Base-by-base conservation (phyloP, 2,888 invertebrate genomes). In the Odontomyia ornata region DNA sequence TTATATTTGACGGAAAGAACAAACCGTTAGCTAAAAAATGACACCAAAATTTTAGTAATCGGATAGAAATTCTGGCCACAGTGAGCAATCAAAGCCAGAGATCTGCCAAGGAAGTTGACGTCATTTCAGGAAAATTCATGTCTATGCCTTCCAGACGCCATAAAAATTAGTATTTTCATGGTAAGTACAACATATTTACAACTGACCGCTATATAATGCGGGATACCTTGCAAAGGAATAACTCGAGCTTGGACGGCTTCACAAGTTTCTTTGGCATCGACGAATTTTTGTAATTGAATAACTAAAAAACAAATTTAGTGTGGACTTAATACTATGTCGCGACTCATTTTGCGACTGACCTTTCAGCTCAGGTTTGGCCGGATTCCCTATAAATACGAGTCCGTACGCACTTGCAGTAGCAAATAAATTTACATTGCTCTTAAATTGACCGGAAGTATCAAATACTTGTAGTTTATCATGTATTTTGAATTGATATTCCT, bases 401-500 rank as follows among this genome's bases (percentile, higher is more conserved):
- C 94, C 95, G 88, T 92, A 93, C 83, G 91, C 92, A 83, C 92
- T 93, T 36, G 94, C 92, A 75, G 90, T 88, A 0, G 93, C 90
- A 36, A 96, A 85, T 75, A 95, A 88, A 84, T 89, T 90, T 71
- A 89, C 88, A 81, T 91, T 88, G 83, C 88, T 86, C 78, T 88
- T 87, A 0, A 88, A 84, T 9, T 88, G 84, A 21, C 84, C 79
- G 64, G 83, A 85, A 67, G 85, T 86, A 79, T 90, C 88, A 82
- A 93, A 93, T 47, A 93, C 88, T 85, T 91, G 90, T 46, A 90
- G 86, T 80, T 90, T 91, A 79, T 90, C 89, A 81, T 91, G 91
- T 77, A 93, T 85, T 86, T 93, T 94, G 82, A 94, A 94, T 80
- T 92, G 90, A 78, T 94, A 89, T 81, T 91, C 92, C 94, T 95